Percentiles rank a stretch among this genome's conserved stretches.
Evolutionary conservation across 2,888 invertebrate genomes (phyloP).

Genomic region (Liodrosophila aerea): DNA sequence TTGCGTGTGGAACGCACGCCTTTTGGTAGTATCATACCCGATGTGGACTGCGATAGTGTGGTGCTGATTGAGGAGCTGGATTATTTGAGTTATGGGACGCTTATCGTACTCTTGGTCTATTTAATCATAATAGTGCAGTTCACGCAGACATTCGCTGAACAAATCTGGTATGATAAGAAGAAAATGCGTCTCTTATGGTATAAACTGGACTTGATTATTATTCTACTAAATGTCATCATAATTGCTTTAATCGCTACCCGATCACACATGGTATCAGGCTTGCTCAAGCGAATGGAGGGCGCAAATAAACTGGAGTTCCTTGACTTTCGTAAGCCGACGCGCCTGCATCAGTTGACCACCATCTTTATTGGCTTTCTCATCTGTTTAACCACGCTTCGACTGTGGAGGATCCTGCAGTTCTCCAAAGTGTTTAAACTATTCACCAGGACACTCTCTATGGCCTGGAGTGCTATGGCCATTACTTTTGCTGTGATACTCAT

Average conservation of each 20-base stretch:
- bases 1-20: constrained; percentile 74
- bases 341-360: constrained; percentile 54
- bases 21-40: constrained; percentile 60
- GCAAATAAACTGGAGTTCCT: constrained; percentile 71
- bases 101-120: constrained; percentile 48
- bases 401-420: constrained; percentile 81
- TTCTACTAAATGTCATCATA: constrained; percentile 59
- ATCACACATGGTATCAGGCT: constrained; percentile 42
- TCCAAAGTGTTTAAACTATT: constrained; percentile 73
- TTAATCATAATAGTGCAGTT: constrained; percentile 25
- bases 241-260: constrained; percentile 41
- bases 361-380: constrained; percentile 75
- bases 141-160: too few species aligned
- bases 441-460: constrained; percentile 63
- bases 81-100: too few species aligned
- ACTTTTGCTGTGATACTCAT: constrained; percentile 63
- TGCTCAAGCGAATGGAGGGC: constrained; percentile 59
- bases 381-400: constrained; percentile 70
- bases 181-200: constrained; percentile 67
- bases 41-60: constrained; percentile 58
- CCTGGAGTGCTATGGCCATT: constrained; percentile 55
- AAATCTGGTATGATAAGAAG: constrained; percentile 52
- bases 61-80: constrained; percentile 65
- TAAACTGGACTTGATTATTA: constrained; percentile 67
- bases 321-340: constrained; percentile 69